Evolutionary conservation across 2,888 invertebrate species (phyloP).

Genomic region (Sussaba pulchella): DNA sequence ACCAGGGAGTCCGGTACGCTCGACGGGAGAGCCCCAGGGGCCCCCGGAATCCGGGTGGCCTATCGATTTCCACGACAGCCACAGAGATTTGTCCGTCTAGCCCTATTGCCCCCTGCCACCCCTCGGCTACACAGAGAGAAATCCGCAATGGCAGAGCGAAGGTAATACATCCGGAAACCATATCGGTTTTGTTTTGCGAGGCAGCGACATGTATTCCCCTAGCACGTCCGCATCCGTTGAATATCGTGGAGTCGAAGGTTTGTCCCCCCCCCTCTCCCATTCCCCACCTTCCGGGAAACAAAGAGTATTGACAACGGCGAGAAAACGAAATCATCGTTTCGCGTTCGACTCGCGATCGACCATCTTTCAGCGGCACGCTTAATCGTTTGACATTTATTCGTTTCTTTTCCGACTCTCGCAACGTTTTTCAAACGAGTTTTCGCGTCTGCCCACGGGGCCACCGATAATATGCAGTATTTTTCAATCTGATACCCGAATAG

Average conservation of each 20-base stretch:
- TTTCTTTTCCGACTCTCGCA: background rate
- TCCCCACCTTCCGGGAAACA: background rate
- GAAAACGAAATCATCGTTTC: conserved; percentile 47
- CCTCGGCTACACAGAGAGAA: conserved; percentile 22
- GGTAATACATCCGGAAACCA: conserved; percentile 51
- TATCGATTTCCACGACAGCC: conserved; percentile 64
- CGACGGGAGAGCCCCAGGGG: conserved; percentile 49
- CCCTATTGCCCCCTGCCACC: conserved; percentile 29
- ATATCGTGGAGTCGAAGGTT: background rate
- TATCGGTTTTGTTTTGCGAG: conserved; percentile 45
- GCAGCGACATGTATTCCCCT: conserved; percentile 28
- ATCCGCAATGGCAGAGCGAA: conserved; percentile 28
- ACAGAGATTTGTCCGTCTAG: conserved; percentile 58
- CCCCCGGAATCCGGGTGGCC: background rate
- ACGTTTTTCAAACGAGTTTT: background rate
- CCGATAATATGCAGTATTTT: background rate
- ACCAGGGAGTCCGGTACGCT: conserved; percentile 17
- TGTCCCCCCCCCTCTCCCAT: background rate
- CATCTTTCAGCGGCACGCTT: conserved; percentile 19
- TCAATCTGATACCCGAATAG: no score
- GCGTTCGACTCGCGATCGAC: background rate
- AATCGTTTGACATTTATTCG: conserved; percentile 47
- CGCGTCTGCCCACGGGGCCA: no score
- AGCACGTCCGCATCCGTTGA: conserved; percentile 46
- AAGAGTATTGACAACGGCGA: conserved; percentile 50